Base-by-base conservation (phyloP, 2,113 vertebrate genomes). In the Paedocypris sp. region DNA sequence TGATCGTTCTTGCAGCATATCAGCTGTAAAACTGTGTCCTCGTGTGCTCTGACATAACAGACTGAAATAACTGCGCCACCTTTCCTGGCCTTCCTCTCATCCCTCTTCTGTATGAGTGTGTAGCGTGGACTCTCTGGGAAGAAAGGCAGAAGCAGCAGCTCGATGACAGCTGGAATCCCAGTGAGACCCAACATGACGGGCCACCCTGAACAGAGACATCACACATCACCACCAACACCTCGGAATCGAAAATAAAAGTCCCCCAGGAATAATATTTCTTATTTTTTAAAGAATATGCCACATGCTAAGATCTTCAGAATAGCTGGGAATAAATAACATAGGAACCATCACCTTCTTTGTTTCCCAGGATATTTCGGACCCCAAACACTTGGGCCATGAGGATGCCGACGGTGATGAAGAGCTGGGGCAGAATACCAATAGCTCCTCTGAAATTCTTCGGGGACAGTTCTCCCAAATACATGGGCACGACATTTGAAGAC, bases 381-480 rank as follows among this genome's bases (percentile, higher is more conserved):
- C 94, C 94, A 0, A 97, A 67, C 43, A 97, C 80, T 79, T 98
- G 94, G 25, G 94, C 93, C 0, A 66, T 42, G 0, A 97, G 86
- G 77, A 98, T 98, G 1, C 94, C 94, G 0, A 92, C 0, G 0
- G 90, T 94, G 81, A 98, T 93, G 77, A 98, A 92, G 5, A 97
- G 86, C 81, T 98, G 75, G 0, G 94, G 94, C 1, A 94, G 22
- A 18, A 98, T 79, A 10, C 92, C 84, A 0, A 91, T 47, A 0
- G 89, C 93, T 15, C 94, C 94, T 65, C 94, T 75, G 52, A 96
- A 79, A 71, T 93, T 96, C 73, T 81, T 93, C 1, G 94, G 92
- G 22, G 94, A 73, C 26, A 96, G 72, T 65, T 98, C 94, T n/a
- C 94, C 94, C 20, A 97, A 67, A 77, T 95, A 98, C 94, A 97